Evolutionary conservation across 2,888 invertebrate genomes (phyloP).

Genomic region (Campoplex capitator): DNA sequence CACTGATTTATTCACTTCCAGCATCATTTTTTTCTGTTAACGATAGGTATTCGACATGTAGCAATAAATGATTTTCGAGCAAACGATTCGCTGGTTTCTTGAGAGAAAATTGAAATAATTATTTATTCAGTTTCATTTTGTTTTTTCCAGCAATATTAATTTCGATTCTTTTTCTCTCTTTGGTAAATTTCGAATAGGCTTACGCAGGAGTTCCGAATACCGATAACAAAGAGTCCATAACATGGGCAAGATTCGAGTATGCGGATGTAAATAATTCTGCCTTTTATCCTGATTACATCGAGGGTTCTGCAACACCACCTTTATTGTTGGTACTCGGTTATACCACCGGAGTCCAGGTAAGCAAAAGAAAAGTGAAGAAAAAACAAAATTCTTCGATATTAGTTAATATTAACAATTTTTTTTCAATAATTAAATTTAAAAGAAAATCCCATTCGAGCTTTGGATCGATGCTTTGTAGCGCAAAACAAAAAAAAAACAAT

Average conservation of each 20-base stretch:
- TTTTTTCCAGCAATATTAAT: neutral
- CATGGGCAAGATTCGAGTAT: conserved; percentile 95
- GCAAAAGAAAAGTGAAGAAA: neutral
- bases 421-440: neutral
- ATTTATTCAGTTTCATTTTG: neutral
- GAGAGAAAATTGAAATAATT: neutral
- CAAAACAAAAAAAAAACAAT: neutral
- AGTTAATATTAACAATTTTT: neutral
- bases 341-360: conserved; percentile 91
- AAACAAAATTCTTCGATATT: neutral
- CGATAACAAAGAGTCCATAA: conserved; percentile 87
- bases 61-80: neutral
- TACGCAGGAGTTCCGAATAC: conserved; percentile 86
- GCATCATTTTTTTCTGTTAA: neutral
- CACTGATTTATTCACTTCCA: neutral
- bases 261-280: conserved; percentile 93
- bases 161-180: neutral
- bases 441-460: neutral
- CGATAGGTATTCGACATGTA: neutral
- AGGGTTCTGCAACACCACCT: conserved; percentile 89
- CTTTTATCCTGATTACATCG: conserved; percentile 89
- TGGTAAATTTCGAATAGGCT: conserved; percentile 81
- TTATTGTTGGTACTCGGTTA: conserved; percentile 95
- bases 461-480: neutral
- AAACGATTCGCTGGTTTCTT: neutral